phyloP scores from a whole-genome alignment of 2,113 vertebrate genomes.

The Scatophagus argus region DNA sequence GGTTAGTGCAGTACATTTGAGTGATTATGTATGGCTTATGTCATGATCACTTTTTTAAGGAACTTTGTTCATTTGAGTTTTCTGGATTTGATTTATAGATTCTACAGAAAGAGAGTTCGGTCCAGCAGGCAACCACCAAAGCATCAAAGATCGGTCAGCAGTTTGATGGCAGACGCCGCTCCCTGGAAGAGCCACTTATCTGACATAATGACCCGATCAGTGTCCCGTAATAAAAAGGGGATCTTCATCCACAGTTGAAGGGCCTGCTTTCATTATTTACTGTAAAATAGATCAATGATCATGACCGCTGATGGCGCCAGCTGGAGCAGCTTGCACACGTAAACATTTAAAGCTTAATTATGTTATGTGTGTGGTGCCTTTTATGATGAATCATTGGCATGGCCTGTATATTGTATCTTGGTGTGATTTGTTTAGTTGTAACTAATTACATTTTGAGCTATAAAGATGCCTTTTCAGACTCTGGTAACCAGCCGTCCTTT shows the following conservation, averaged over 20 bases:
- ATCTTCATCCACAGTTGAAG: not conserved
- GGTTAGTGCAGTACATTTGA: constrained; percentile 62
- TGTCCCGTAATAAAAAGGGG: not conserved
- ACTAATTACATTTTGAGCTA: constrained; percentile 63
- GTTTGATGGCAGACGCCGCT: constrained; percentile 28
- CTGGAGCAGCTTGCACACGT: constrained; percentile 12
- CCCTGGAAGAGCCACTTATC: constrained; percentile 48
- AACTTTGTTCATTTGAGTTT: not conserved
- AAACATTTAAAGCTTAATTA: constrained; percentile 49
- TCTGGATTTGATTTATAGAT: constrained; percentile 59
- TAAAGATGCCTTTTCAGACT: constrained; percentile 61
- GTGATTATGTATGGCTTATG: not conserved
- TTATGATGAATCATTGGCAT: constrained; percentile 31
- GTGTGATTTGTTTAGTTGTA: constrained; percentile 63
- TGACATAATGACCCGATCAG: constrained; percentile 8
- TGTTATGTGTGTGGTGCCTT: constrained; percentile 25
- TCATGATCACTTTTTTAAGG: not conserved
- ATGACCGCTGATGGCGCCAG: not conserved
- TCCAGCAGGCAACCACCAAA: constrained; percentile 42
- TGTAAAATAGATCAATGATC: not conserved
- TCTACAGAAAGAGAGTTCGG: constrained; percentile 57
- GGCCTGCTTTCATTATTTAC: constrained; percentile 2
- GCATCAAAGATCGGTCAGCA: constrained; percentile 51
- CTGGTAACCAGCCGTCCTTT: constrained; percentile 75
- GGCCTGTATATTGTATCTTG: constrained; percentile 21